phyloP scores from a whole-genome alignment of 2,113 vertebrate species.

The Pelecanus crispus region DNA sequence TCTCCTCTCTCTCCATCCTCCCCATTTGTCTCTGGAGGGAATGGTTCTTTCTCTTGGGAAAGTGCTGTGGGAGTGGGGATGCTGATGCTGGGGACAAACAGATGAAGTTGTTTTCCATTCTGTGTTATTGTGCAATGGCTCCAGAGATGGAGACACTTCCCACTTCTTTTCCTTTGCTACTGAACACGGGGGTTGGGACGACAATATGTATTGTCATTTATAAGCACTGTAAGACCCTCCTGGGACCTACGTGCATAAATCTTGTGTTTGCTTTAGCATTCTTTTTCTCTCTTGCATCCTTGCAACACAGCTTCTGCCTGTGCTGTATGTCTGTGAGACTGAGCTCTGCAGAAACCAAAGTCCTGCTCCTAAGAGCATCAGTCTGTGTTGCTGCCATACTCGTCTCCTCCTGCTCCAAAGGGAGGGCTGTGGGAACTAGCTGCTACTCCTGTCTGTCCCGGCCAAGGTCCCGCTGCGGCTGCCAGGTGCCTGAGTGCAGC shows the following conservation, averaged over 20 bases:
- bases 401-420: background rate
- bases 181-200: background rate
- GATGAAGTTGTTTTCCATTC: conserved; percentile 37
- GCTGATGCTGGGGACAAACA: background rate
- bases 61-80: background rate
- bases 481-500: background rate
- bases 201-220: conserved; percentile 48
- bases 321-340: background rate
- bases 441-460: background rate
- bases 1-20: background rate
- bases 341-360: background rate
- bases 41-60: background rate
- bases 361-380: background rate
- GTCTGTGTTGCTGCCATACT: background rate
- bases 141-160: conserved; percentile 2
- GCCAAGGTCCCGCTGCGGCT: background rate
- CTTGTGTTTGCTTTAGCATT: background rate
- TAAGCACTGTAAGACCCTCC: conserved; percentile 1
- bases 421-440: background rate
- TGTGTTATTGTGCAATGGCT: conserved; percentile 23
- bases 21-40: background rate
- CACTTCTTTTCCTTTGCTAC: conserved; percentile 46
- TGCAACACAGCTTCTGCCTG: background rate
- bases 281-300: background rate
- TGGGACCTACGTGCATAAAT: conserved; percentile 24